Evolutionary conservation across 2,797 vertebrate species (phyloP).

Genomic region (Acestrorhynchus altus): DNA sequence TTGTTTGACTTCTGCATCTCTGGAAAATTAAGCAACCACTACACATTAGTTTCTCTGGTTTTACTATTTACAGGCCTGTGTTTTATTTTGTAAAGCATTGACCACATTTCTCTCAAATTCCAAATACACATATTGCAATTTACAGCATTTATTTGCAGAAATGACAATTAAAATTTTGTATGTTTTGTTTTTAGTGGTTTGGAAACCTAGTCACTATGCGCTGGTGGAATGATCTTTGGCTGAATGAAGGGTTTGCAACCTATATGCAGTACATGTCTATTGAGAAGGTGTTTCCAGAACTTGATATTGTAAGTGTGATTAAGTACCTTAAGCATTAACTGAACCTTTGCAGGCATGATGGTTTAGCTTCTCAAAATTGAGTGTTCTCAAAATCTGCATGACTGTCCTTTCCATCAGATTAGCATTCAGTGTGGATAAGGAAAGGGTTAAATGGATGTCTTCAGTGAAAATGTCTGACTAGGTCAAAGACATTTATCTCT

Average conservation of each 20-base stretch:
- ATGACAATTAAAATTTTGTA: neutral
- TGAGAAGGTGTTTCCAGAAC: conserved; percentile 78
- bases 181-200: conserved; percentile 87
- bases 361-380: neutral
- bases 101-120: too few relatives aligned
- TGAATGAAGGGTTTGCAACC: conserved; percentile 97
- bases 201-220: conserved; percentile 96
- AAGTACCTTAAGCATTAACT: neutral
- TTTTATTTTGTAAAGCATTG: too few relatives aligned
- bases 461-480: neutral
- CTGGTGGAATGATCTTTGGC: conserved; percentile 98
- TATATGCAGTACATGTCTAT: conserved; percentile 93
- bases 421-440: neutral
- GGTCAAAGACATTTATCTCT: neutral
- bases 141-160: too few relatives aligned
- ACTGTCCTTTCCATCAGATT: neutral
- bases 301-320: conserved; percentile 81
- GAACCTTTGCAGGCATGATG: neutral
- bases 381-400: neutral
- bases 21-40: too few relatives aligned
- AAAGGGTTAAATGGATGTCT: neutral
- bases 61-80: too few relatives aligned
- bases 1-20: too few relatives aligned
- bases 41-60: too few relatives aligned
- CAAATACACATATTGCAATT: too few relatives aligned